Evolutionary conservation across 2,797 vertebrate species (phyloP), one percentile per base, ranked within the genome.

Genomic region (Propithecus perrieri): DNA sequence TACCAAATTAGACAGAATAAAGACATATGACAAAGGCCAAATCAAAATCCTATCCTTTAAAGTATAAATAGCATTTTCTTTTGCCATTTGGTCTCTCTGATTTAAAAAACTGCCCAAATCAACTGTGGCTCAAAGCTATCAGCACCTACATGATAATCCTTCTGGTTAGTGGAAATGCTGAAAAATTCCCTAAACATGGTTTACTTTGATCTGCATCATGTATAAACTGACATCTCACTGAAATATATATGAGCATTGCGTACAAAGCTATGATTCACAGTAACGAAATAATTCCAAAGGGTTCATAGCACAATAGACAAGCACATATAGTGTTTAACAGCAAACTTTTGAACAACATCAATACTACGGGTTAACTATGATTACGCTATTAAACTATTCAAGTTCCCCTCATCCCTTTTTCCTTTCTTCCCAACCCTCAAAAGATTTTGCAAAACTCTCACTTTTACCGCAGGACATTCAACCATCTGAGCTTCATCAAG

Each of bases 401-500:
- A 3, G 4, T 46, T 41, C 7, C 53, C 59, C 80, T 81, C 69
- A 38, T 33, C 59, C 30, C 13, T 41, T 59, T 72, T 43, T 4
- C 12, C 1, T 41, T 80, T 14, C 33, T 41, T 69, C 24, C 38
- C 57, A 81, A 26, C 24, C 63, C 50, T 87, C 38, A 35, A 41
- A 61, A 93, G 61, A 53, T 35, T 89, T 33, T 83, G 18, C 11
- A 86, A 24, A 85, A 71, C 24, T 75, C 98, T 98, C 96, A 99
- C 99, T 99, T 99, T 99, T 1, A 99, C 99, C 61, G 99, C 99
- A 74, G 99, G 99, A 97, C 99, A 99, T 87, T 99, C 99, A 46
- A 99, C 99, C 99, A 99, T 99, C 98, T 99, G 99, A 35, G 99
- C 99, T 98, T 99, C 99, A 80, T 99, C 99, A 76, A 99, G 99